Evolutionary conservation across 2,888 invertebrate genomes (phyloP).

Genomic region (Noctua janthina): DNA sequence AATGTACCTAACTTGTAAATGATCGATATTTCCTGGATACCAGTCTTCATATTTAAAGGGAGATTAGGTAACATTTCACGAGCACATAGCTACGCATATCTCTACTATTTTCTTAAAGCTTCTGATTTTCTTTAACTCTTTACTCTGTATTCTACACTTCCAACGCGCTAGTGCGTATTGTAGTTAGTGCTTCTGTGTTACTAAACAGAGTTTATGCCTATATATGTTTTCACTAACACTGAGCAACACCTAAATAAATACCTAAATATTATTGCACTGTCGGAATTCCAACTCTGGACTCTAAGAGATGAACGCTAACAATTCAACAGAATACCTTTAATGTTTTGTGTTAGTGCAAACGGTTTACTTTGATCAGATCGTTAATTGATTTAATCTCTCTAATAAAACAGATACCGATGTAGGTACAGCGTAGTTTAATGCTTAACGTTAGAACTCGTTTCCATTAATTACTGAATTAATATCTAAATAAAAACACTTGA

Average conservation of each 20-base stretch:
- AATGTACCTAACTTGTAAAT: not conserved
- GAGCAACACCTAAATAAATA: not conserved
- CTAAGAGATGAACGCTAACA: not conserved
- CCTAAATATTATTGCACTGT: not conserved
- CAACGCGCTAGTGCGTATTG: not conserved
- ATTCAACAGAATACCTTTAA: not conserved
- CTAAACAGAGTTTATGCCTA: not conserved
- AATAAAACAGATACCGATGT: not conserved
- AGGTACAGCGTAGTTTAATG: not conserved
- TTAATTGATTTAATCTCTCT: not conserved
- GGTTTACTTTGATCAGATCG: not conserved
- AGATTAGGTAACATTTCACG: not conserved
- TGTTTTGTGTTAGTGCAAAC: not conserved
- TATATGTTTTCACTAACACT: not conserved
- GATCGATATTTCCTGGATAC: conserved; percentile 3
- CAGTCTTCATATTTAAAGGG: not conserved
- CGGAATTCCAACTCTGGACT: not conserved
- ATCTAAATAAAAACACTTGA: not conserved
- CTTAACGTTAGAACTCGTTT: not conserved
- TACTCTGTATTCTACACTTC: not conserved
- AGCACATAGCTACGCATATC: not conserved
- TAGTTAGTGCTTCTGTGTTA: not conserved
- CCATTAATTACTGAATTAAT: not conserved
- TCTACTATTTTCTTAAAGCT: not conserved
- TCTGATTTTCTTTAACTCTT: not conserved